A percentile compares a stretch with the other conserved stretches of the same genome.
Evolutionary conservation across 2,113 vertebrate species (phyloP).

Genomic region (Dolichotis patagonum): DNA sequence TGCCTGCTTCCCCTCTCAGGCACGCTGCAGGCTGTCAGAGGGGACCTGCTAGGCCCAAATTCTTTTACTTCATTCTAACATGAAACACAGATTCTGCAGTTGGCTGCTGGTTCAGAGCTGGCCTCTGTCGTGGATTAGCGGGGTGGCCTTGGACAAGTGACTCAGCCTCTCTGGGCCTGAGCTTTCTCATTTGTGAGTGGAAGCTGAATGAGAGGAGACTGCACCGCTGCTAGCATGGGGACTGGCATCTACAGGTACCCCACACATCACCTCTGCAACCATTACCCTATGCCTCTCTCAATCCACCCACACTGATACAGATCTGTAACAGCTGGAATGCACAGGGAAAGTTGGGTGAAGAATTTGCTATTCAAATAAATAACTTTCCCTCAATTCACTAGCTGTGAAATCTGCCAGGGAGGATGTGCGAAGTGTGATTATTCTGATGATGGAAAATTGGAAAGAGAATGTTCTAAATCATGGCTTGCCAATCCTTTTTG

Average conservation of each 20-base stretch:
- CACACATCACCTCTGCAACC: not conserved
- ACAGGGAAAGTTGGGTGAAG: conserved; percentile 57
- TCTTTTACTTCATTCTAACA: not conserved
- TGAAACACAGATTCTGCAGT: not conserved
- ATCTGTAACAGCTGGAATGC: not conserved
- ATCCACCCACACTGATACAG: fast-evolving
- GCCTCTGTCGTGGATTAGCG: not conserved
- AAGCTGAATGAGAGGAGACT: not conserved
- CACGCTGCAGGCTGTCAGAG: not conserved
- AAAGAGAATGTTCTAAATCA: conserved; percentile 71
- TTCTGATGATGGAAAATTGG: conserved; percentile 82
- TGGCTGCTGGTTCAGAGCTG: not conserved
- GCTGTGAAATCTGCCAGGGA: conserved; percentile 80
- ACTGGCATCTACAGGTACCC: not conserved
- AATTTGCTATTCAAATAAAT: conserved; percentile 76
- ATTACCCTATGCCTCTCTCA: not conserved
- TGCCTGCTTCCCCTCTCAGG: not conserved
- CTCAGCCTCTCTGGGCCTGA: not conserved
- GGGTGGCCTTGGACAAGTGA: not conserved
- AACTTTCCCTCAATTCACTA: conserved; percentile 73
- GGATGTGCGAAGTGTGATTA: conserved; percentile 78
- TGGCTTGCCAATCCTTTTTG: conserved; percentile 73
- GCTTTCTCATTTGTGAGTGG: not conserved
- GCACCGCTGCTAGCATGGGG: not conserved
- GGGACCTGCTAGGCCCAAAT: not conserved